Evolutionary conservation across 1,140 invertebrate genomes (phyloP).

Genomic region (Holotrichia oblita): DNA sequence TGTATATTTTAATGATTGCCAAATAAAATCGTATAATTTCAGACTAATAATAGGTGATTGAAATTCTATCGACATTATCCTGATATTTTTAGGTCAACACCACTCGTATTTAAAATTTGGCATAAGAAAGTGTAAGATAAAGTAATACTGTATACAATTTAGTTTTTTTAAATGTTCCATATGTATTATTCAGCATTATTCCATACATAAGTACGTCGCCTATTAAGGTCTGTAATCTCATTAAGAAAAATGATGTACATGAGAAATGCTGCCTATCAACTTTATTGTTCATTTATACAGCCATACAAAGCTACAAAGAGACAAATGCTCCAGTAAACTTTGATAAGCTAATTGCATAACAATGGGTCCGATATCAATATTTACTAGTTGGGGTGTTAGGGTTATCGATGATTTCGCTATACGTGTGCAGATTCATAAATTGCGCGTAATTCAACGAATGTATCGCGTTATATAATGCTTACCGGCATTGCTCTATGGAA

Average conservation of each 20-base stretch:
- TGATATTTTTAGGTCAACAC: neutral
- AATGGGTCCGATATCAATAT: neutral
- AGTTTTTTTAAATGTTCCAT: neutral
- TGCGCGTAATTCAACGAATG: neutral
- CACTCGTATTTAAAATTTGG: neutral
- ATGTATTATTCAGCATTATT: neutral
- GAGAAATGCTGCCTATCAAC: neutral
- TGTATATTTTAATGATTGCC: neutral
- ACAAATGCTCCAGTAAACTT: slow-evolving; percentile 1
- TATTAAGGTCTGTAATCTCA: neutral
- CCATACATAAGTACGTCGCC: neutral
- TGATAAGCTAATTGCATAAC: slow-evolving; percentile 17
- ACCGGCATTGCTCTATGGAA: neutral
- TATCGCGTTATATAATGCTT: neutral
- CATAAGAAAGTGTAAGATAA: neutral
- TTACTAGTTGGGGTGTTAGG: slow-evolving; percentile 5
- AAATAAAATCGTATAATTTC: neutral
- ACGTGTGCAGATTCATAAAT: neutral
- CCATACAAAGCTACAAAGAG: neutral
- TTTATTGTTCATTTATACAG: neutral
- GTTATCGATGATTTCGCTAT: neutral
- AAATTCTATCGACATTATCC: neutral
- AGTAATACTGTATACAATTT: neutral
- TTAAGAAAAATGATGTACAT: neutral
- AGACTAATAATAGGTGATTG: neutral